phyloP scores from a whole-genome alignment of 2,888 invertebrate genomes.

The Pharmacophagus antenor region DNA sequence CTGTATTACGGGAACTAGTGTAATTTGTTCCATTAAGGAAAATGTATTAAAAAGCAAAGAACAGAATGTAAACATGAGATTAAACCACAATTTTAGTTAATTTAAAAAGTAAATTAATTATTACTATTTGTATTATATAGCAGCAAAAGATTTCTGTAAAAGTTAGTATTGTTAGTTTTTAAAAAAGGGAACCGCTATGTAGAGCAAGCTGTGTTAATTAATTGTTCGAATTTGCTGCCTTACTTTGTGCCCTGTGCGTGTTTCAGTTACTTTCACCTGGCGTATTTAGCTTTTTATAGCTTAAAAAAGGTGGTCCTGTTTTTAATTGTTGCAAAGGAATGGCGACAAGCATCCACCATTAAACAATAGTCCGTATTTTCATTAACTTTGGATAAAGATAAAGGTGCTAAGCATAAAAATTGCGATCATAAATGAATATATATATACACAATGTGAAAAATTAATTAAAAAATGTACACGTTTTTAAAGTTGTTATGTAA shows the following conservation, averaged over 20 bases:
- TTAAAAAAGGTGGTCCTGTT: slow-evolving; percentile 10
- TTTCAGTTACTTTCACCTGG: slow-evolving; percentile 30
- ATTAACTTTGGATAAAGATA: background rate
- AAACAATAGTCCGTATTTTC: background rate
- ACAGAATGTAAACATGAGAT: too few relatives aligned
- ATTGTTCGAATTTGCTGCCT: slow-evolving; percentile 25
- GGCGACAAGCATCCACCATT: background rate
- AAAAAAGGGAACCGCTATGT: slow-evolving; percentile 5
- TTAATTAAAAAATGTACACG: too few relatives aligned
- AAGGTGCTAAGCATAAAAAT: too few relatives aligned
- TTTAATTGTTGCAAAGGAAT: slow-evolving; percentile 4
- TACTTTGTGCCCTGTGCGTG: slow-evolving; percentile 20
- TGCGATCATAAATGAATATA: too few relatives aligned
- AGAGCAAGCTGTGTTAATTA: slow-evolving; percentile 27
- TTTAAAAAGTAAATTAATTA: background rate
- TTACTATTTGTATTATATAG: background rate
- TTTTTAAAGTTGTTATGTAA: too few relatives aligned
- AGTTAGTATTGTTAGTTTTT: background rate
- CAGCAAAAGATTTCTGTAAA: background rate
- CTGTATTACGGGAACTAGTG: too few relatives aligned
- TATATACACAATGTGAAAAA: too few relatives aligned
- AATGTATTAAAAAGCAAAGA: background rate
- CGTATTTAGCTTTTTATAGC: slow-evolving; percentile 23
- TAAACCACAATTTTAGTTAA: background rate
- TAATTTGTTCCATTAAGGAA: too few relatives aligned